Base-by-base conservation (phyloP, 2,113 vertebrate species). In the Verasper variegatus region DNA sequence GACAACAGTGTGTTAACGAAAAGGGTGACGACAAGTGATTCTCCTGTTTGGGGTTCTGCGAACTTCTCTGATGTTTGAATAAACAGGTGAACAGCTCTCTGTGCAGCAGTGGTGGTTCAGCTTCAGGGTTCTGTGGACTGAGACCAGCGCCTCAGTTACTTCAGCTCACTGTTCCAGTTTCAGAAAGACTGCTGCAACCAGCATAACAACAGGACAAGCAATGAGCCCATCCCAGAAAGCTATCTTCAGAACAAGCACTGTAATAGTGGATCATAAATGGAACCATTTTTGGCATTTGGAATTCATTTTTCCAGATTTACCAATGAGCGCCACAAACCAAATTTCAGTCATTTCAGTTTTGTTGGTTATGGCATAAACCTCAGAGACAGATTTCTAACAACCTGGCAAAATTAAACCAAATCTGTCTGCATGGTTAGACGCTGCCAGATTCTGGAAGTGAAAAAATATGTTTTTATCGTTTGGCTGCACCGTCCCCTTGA, bases 401-500 rank as follows among this genome's bases (percentile, higher is more conserved):
- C 17, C 15, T 27, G 10, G 45, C 2, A 17, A 52, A 42, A 52
- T 51, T 15, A 67, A 74, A 65, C 31, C 37, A 4, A 27, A 66
- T 45, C 27, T 49, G n/a, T 31, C 40, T 35, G 55, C 21, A 12
- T 17, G 21, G 5, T 3, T 27, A 20, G 8, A 67, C 54, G 5
- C 37, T 31, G 14, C 59, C 56, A 27, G 11, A 66, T 20, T 23
- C 15, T 51, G 8, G 11, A 31, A 65, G 40, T 40, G 54, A 65
- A 15, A 74, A 24, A 62, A 10, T 58, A 42, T 59, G 42, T 52
- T 51, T 52, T 56, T 51, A 27, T 71, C 26, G 57, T 62, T 62
- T 77, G 42, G 17, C 21, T 74, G 23, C 59, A 65, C 27, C n/a
- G 31, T 57, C 24, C 37, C 40, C 54, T 65, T 64, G 17, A 56